phyloP scores from a whole-genome alignment of 2,113 vertebrate species.

The Sphaerodactylus townsendi region DNA sequence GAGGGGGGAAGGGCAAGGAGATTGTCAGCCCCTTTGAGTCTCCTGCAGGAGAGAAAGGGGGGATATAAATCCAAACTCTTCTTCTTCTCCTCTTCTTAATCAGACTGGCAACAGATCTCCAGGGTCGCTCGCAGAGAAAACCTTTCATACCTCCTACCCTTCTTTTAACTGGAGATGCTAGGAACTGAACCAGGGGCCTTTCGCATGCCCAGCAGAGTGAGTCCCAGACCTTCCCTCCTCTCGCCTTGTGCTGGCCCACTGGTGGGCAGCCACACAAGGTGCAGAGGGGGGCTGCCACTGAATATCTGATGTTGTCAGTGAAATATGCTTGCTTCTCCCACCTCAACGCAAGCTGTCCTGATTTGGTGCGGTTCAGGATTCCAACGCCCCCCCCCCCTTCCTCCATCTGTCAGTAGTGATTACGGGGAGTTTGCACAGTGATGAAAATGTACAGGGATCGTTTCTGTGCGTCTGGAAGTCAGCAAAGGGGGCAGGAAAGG shows the following conservation, averaged over 20 bases:
- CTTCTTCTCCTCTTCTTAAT: not conserved
- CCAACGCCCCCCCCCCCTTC: not conserved
- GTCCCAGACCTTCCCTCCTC: no score
- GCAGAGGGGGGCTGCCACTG: no score
- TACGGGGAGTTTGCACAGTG: not conserved
- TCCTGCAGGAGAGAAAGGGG: no score
- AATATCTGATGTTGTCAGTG: no score
- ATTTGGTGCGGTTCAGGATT: accelerated
- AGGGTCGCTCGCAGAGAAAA: not conserved
- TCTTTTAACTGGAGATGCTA: not conserved
- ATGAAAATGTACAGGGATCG: conserved; percentile 22
- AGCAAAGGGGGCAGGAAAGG: conserved; percentile 39
- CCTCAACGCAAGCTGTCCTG: not conserved
- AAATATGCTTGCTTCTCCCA: not conserved
- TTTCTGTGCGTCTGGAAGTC: conserved; percentile 51
- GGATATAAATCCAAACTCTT: no score
- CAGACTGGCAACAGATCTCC: not conserved
- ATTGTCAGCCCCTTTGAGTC: no score
- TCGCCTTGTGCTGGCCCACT: no score
- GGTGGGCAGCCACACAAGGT: no score
- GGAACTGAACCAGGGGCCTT: not conserved
- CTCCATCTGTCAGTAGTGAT: conserved; percentile 22
- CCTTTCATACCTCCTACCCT: not conserved
- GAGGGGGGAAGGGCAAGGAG: no score
- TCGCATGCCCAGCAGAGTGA: no score